Conservation (phyloP, 2,888 invertebrate species). For the Cryptocephalus moraei region DNA sequence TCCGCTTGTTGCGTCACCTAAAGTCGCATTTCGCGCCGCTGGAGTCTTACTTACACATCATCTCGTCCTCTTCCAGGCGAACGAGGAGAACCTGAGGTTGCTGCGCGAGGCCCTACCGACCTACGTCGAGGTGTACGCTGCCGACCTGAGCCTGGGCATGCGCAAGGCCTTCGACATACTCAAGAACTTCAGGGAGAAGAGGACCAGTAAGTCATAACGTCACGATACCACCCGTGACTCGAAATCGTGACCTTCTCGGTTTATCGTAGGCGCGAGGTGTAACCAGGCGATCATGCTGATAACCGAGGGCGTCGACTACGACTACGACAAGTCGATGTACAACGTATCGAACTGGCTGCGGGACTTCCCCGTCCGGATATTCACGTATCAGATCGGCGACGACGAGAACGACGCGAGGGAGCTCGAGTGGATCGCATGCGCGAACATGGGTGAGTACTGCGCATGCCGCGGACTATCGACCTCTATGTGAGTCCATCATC, state of each 20-base stretch:
- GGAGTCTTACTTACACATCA: too few species aligned
- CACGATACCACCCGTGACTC: too few species aligned
- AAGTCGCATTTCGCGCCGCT: too few species aligned
- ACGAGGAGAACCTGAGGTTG: slow-evolving; percentile 35
- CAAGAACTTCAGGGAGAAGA: slow-evolving; percentile 22
- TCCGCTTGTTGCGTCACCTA: too few species aligned
- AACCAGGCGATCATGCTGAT: slow-evolving; percentile 97
- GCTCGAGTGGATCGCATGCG: slow-evolving; percentile 96
- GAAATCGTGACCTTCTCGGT: too few species aligned
- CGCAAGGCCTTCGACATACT: slow-evolving; percentile 82
- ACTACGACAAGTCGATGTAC: slow-evolving; percentile 75
- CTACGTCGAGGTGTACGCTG: slow-evolving; percentile 24
- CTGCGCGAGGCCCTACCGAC: slow-evolving; percentile 31
- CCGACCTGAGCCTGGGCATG: slow-evolving; percentile 29
- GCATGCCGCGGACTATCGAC: background rate
- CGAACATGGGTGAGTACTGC: slow-evolving; percentile 60
- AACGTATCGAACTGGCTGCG: slow-evolving; percentile 66
- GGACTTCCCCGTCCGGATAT: slow-evolving; percentile 76
- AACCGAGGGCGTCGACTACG: slow-evolving; percentile 93
- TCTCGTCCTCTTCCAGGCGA: slow-evolving; percentile 25
- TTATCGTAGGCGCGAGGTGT: slow-evolving; percentile 40
- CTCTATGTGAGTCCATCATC: slow-evolving; percentile 3
- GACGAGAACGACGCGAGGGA: slow-evolving; percentile 73
- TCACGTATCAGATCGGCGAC: slow-evolving; percentile 89
- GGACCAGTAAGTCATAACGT: slow-evolving; percentile 11